phyloP scores from a whole-genome alignment of 2,113 vertebrate genomes.

The Labeo catla region DNA sequence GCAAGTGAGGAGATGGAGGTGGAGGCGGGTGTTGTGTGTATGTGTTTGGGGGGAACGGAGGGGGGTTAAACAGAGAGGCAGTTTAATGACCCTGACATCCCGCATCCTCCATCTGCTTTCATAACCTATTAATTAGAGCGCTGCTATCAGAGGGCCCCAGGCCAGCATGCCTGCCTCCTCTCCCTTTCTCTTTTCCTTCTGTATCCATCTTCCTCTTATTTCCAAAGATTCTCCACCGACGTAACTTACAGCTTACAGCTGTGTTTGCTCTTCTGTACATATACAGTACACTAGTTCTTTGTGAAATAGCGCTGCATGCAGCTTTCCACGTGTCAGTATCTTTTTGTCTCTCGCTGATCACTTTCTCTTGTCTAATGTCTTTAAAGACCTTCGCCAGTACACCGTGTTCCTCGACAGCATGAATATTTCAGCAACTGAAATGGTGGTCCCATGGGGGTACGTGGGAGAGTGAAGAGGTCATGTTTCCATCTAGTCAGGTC shows the following conservation, averaged over 20 bases:
- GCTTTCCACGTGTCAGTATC: neutral
- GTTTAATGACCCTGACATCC: conserved; percentile 61
- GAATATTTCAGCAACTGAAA: conserved; percentile 41
- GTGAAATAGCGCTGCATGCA: neutral
- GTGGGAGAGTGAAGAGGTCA: conserved; percentile 7
- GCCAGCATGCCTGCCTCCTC: conserved; percentile 28
- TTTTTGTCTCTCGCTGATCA: conserved; percentile 12
- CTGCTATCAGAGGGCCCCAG: conserved; percentile 60
- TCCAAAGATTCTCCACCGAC: neutral
- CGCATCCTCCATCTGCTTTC: conserved; percentile 70
- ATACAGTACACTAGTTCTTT: neutral
- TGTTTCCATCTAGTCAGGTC: conserved; percentile 33
- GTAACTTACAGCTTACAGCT: neutral
- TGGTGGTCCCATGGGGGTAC: conserved; percentile 38
- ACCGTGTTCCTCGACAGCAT: conserved; percentile 1
- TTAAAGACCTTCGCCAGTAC: conserved; percentile 27
- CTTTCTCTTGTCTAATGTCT: conserved; percentile 15
- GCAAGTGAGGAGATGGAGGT: conserved; percentile 38
- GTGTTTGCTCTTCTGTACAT: neutral
- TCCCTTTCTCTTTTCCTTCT: conserved; percentile 26
- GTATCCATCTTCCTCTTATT: conserved; percentile 1
- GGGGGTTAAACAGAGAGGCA: conserved; percentile 55
- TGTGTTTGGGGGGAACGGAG: conserved; percentile 38
- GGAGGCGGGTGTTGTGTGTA: conserved; percentile 36
- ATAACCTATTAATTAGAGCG: conserved; percentile 73